phyloP scores from a whole-genome alignment of 2,888 invertebrate genomes.

The Glyphotaelius pellucidus region DNA sequence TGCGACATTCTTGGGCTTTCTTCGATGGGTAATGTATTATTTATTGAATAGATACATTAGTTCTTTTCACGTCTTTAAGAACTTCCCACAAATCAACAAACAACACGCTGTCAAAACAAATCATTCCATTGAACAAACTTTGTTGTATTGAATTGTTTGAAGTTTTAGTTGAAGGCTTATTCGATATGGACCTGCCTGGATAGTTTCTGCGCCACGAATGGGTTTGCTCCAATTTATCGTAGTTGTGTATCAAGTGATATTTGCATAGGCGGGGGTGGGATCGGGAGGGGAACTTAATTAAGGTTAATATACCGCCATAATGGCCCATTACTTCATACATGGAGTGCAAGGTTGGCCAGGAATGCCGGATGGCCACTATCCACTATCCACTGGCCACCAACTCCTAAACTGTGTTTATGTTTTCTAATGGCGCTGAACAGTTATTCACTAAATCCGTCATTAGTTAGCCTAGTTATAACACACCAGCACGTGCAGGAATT shows the following conservation, averaged over 20 bases:
- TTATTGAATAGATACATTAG: neutral
- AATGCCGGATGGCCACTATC: constrained; percentile 16
- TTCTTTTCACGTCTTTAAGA: neutral
- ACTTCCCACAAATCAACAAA: neutral
- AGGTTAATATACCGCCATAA: constrained; percentile 43
- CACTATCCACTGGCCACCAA: constrained; percentile 4
- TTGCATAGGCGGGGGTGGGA: constrained; percentile 31
- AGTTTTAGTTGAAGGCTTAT: neutral
- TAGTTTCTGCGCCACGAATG: constrained; percentile 24
- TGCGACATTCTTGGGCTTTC: constrained; percentile 32
- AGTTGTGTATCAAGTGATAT: constrained; percentile 34
- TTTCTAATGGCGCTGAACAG: constrained; percentile 56
- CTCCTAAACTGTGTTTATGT: constrained; percentile 33
- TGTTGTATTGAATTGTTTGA: neutral
- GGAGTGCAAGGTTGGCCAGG: constrained; percentile 49
- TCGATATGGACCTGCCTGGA: neutral
- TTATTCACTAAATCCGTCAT: constrained; percentile 49
- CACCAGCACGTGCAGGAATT: constrained; percentile 35
- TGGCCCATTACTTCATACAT: constrained; percentile 11
- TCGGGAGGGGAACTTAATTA: constrained; percentile 45
- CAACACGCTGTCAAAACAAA: neutral
- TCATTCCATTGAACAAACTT: neutral
- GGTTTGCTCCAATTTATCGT: constrained; percentile 13
- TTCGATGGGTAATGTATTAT: constrained; percentile 49
- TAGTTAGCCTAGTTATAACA: constrained; percentile 41